Percentiles rank a stretch among this genome's conserved stretches.
Evolutionary conservation across 1,140 invertebrate species (phyloP).

Genomic region (Fopius arisanus): DNA sequence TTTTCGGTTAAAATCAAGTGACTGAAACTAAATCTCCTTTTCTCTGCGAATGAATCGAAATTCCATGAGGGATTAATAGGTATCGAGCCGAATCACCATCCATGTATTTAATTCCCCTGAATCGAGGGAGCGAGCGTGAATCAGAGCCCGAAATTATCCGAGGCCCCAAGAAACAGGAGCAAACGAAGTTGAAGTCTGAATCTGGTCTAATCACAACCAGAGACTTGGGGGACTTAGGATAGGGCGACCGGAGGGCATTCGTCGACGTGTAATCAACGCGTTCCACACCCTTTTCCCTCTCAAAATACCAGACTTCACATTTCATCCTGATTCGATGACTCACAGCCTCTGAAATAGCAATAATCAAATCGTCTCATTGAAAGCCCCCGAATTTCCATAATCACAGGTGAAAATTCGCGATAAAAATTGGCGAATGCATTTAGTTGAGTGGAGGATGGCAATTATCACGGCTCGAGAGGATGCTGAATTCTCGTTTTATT

Average conservation of each 20-base stretch:
- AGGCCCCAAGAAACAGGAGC: slow-evolving; percentile 17
- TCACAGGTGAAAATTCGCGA: not conserved
- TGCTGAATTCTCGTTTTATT: not conserved
- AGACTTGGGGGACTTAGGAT: slow-evolving; percentile 39
- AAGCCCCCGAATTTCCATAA: not conserved
- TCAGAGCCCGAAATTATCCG: slow-evolving; percentile 22
- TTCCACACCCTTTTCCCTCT: slow-evolving; percentile 34
- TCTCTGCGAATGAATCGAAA: too few relatives aligned
- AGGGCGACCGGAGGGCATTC: slow-evolving; percentile 41
- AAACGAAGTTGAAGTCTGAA: slow-evolving; percentile 17
- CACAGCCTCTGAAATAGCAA: not conserved
- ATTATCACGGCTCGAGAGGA: slow-evolving; percentile 16
- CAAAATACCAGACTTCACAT: not conserved
- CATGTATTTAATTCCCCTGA: not conserved
- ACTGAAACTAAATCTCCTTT: too few relatives aligned
- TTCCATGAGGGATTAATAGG: too few relatives aligned
- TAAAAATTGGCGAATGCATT: slow-evolving; percentile 12
- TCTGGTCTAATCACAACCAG: slow-evolving; percentile 40
- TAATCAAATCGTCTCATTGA: not conserved
- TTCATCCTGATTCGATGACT: not conserved
- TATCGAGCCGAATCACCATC: too few relatives aligned
- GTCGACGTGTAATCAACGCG: slow-evolving; percentile 52
- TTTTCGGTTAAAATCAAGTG: too few relatives aligned
- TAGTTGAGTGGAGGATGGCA: not conserved
- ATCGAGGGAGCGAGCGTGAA: not conserved